A percentile compares a stretch with the other conserved stretches of the same genome.
phyloP scores from a whole-genome alignment of 2,113 vertebrate genomes.

The Conger conger region DNA sequence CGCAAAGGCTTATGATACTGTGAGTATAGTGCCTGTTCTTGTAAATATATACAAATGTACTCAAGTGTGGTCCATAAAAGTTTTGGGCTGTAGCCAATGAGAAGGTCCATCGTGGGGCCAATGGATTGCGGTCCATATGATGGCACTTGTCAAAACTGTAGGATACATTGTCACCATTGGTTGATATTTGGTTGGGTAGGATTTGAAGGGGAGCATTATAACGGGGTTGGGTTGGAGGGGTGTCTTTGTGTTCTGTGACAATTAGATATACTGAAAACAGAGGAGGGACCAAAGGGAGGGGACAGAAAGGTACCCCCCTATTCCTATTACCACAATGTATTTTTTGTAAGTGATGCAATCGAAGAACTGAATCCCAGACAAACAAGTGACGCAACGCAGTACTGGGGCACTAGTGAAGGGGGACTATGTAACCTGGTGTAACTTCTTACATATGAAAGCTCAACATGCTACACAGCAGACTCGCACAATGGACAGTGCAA shows the following conservation, averaged over 20 bases:
- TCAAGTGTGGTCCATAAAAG: background rate
- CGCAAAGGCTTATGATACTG: background rate
- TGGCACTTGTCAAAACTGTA: background rate
- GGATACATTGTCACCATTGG: slow-evolving; percentile 9
- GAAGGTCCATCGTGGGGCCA: background rate
- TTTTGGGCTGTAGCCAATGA: slow-evolving; percentile 11
- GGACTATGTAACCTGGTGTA: slow-evolving; percentile 19
- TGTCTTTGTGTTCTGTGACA: background rate
- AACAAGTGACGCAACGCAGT: slow-evolving; percentile 26
- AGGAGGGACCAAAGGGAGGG: background rate
- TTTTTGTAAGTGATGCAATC: slow-evolving; percentile 22
- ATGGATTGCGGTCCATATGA: background rate
- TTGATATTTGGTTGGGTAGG: background rate
- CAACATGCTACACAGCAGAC: background rate
- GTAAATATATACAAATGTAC: slow-evolving; percentile 8
- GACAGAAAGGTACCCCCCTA: slow-evolving; percentile 8
- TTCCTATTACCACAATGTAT: background rate
- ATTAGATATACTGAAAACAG: background rate
- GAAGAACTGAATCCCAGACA: background rate
- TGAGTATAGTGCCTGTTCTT: slow-evolving; percentile 17
- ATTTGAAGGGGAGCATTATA: background rate
- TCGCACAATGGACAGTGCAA: background rate
- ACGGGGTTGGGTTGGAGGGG: background rate
- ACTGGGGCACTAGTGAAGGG: background rate
- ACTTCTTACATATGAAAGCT: background rate